Conservation (phyloP, 2,888 invertebrate species). For the Pterostichus niger region DNA sequence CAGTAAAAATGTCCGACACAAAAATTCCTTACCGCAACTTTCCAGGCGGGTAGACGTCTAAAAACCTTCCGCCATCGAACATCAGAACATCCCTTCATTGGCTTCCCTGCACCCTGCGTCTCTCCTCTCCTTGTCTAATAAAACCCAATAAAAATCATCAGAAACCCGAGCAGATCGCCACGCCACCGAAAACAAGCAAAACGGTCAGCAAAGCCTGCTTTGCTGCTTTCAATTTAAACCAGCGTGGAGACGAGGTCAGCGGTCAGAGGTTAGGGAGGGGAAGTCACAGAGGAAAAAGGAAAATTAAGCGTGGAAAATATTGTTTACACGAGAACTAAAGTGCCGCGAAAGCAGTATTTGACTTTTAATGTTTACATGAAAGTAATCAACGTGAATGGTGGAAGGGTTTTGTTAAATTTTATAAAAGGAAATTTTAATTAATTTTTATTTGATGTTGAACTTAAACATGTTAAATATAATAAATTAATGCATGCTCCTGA, state of each 20-base stretch:
- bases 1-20: neutral
- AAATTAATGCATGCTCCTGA: too few species aligned
- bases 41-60: conserved; percentile 22
- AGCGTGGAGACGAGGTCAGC: conserved; percentile 3
- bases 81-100: conserved; percentile 43
- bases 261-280: neutral
- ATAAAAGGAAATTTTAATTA: too few species aligned
- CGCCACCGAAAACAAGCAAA: conserved; percentile 30
- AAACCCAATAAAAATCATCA: conserved; percentile 45
- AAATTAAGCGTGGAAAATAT: conserved; percentile 37
- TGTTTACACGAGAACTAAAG: conserved; percentile 15
- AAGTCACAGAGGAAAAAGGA: conserved; percentile 4
- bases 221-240: conserved; percentile 41
- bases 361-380: conserved; percentile 26
- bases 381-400: conserved; percentile 8
- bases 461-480: too few species aligned
- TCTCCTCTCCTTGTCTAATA: neutral
- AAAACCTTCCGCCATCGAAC: conserved; percentile 36
- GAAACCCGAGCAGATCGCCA: neutral
- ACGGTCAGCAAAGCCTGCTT: neutral
- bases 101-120: neutral
- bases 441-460: too few species aligned
- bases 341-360: neutral
- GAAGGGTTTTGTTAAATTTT: neutral
- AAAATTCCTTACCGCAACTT: conserved; percentile 21